Base-by-base conservation (phyloP, 2,113 vertebrate genomes). In the Prionailurus viverrinus region DNA sequence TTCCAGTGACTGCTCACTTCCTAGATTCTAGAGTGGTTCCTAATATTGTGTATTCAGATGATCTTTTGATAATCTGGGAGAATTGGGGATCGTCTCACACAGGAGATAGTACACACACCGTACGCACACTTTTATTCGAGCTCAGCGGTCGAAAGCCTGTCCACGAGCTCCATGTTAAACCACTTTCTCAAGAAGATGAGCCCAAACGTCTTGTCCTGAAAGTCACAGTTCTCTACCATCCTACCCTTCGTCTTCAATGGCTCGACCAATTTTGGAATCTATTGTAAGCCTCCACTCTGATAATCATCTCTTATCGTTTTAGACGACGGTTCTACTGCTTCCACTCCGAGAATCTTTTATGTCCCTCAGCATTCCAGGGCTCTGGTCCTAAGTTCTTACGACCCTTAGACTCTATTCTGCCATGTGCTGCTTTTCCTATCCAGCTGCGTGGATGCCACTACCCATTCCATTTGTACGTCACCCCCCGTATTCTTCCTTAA, bases 101-200 rank as follows among this genome's bases (percentile, higher is more conserved):
- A 53, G 27, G 63, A 80, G 71, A 89, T 79, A 29, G 31, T 25
- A 53, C n/a, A 69, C 16, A 25, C 69, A 66, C 13, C 80, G 53
- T 29, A 73, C 25, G 31, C 31, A 1, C 13, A 1, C 33, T 89
- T 27, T n/a, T 39, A 65, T 13, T 84, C 61, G 66, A 29, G 55
- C 16, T 78, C 41, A 29, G n/a, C 14, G 4, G n/a, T 66, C 9
- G 11, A 45, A 76, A 63, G 9, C 48, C 0, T 29, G 12, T 39
- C 51, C 31, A 66, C 27, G 9, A 79, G 65, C 31, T 55, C 4
- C 36, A 53, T 13, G 53, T 78, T 74, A 48, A 84, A 36, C 18
- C 45, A 73, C 79, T 58, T 83, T 39, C 51, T 87, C 61, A 80
- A 53, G 84, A 51, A 74, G 27, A 53, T 61, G 66, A 87, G 80